Conservation (phyloP, 2,113 vertebrate species). For the Carassius gibelio region DNA sequence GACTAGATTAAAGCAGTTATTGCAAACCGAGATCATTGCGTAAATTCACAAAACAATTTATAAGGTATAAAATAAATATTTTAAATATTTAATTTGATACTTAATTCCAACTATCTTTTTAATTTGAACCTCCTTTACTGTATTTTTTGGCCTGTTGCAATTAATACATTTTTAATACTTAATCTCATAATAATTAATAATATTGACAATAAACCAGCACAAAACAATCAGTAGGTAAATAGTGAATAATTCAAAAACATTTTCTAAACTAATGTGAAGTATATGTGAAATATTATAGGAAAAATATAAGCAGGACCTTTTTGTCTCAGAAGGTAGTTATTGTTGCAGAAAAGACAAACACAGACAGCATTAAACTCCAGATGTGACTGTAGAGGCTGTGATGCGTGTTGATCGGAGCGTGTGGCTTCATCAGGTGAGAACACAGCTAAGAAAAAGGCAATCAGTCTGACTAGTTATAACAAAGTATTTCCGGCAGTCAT, state of each 20-base stretch:
- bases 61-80: background rate
- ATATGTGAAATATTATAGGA: background rate
- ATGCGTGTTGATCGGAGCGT: background rate
- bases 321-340: background rate
- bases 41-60: background rate
- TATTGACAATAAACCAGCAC: background rate
- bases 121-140: background rate
- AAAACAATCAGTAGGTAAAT: background rate
- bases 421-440: background rate
- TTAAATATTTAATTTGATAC: background rate
- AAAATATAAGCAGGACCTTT: background rate
- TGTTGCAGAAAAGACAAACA: background rate
- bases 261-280: conserved; percentile 6
- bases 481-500: background rate
- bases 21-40: background rate
- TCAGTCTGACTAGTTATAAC: background rate
- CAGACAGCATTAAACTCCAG: background rate
- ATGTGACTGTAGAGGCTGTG: conserved; percentile 6
- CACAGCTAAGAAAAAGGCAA: background rate
- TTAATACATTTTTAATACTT: background rate
- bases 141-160: background rate
- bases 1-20: background rate
- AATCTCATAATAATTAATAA: background rate
- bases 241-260: background rate
- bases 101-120: background rate